These are phyloP conservation scores for Brachionus paranguensis DNA, from an alignment of 1,140 invertebrate genomes.

Conservation along the genomic window DNA sequence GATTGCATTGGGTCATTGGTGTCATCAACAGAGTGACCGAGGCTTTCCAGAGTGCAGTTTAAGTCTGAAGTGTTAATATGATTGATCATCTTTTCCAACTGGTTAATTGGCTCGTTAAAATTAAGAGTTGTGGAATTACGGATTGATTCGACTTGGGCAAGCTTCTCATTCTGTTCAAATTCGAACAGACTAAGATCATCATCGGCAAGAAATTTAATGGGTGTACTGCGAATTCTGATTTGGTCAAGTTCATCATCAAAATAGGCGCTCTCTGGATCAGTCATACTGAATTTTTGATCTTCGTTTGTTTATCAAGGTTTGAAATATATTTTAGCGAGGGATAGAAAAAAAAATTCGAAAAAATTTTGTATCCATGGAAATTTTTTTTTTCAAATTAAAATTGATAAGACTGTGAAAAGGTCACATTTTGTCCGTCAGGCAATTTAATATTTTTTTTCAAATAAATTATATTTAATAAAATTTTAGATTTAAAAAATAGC, in stretches of 20 bases:
- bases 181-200: not conserved
- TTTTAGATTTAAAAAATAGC: too few relatives aligned
- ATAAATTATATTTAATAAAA: not conserved
- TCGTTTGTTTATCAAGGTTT: not conserved
- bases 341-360: not conserved
- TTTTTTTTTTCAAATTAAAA: not conserved
- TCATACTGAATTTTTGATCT: not conserved
- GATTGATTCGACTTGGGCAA: not conserved
- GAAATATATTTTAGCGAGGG: not conserved
- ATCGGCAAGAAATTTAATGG: not conserved
- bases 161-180: conserved; percentile 2
- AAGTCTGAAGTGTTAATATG: not conserved
- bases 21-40: not conserved
- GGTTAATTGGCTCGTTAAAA: not conserved
- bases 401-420: not conserved
- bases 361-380: not conserved
- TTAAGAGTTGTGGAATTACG: not conserved
- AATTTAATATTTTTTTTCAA: not conserved
- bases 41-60: not conserved
- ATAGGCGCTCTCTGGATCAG: not conserved
- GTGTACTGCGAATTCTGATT: not conserved
- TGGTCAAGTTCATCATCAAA: not conserved
- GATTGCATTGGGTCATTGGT: not conserved
- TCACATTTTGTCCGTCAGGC: not conserved
- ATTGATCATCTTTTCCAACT: not conserved